These are phyloP conservation scores for Diplazon laetatorius DNA, from an alignment of 2,888 invertebrate genomes.

Conservation along the genomic window DNA sequence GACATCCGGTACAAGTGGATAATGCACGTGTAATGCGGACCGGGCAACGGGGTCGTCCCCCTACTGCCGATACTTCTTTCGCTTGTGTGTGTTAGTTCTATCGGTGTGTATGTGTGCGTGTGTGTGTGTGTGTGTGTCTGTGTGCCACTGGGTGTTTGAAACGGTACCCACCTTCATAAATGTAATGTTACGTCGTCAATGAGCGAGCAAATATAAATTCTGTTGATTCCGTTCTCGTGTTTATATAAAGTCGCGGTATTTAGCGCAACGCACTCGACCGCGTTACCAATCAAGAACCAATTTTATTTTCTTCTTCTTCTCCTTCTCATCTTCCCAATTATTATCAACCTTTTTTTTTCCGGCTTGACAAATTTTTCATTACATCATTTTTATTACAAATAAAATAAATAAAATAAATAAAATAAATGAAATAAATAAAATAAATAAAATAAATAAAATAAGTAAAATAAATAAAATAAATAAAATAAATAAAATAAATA, in stretches of 20 bases:
- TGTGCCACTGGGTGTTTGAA: conserved; percentile 60
- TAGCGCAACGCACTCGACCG: conserved; percentile 10
- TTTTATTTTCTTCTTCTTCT: too few species aligned
- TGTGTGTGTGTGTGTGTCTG: conserved; percentile 34
- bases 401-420: too few species aligned
- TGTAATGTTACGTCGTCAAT: conserved; percentile 48
- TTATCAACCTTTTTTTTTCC: too few species aligned
- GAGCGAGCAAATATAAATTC: conserved; percentile 35
- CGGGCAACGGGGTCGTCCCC: conserved; percentile 47
- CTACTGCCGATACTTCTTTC: conserved; percentile 18
- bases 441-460: too few species aligned
- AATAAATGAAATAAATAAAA: too few species aligned
- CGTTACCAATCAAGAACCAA: background rate
- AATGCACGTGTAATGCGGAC: conserved; percentile 48
- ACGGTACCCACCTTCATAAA: conserved; percentile 62
- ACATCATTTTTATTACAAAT: too few species aligned
- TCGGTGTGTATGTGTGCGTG: conserved; percentile 47
- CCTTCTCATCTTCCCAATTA: too few species aligned
- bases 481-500: too few species aligned
- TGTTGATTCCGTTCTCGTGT: background rate
- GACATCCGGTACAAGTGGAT: conserved; percentile 52
- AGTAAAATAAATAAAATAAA: too few species aligned
- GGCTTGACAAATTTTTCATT: too few species aligned
- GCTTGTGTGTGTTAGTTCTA: conserved; percentile 7
- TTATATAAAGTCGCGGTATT: conserved; percentile 8